phyloP scores from a whole-genome alignment of 2,797 vertebrate genomes.

The Microctenopoma steveboyesi region DNA sequence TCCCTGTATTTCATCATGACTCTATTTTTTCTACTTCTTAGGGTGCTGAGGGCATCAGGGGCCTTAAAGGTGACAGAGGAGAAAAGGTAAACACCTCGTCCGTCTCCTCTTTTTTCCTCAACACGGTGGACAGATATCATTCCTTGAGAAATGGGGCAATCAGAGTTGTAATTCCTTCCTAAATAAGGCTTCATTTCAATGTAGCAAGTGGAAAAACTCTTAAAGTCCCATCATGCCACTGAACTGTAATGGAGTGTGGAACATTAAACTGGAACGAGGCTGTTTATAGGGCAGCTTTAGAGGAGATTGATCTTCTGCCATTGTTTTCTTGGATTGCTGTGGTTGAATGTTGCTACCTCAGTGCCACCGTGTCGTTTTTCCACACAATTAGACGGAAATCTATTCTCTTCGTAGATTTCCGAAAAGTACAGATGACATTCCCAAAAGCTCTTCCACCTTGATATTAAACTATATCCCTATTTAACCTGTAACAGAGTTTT shows the following conservation, averaged over 20 bases:
- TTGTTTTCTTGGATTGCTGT: conserved; percentile 47
- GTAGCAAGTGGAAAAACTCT: conserved; percentile 47
- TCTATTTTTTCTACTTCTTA: conserved; percentile 57
- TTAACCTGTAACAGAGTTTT: not conserved
- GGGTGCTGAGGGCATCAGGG: conserved; percentile 96
- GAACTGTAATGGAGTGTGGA: conserved; percentile 67
- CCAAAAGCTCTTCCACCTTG: not conserved
- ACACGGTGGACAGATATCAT: conserved; percentile 45
- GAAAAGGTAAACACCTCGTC: conserved; percentile 89
- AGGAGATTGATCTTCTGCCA: conserved; percentile 44
- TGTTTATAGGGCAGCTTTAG: conserved; percentile 40
- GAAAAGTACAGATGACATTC: conserved; percentile 10
- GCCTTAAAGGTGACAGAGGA: conserved; percentile 95
- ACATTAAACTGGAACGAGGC: conserved; percentile 64
- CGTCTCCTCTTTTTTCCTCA: not conserved
- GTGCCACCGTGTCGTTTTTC: conserved; percentile 22
- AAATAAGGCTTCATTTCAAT: conserved; percentile 50
- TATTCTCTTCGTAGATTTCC: conserved; percentile 4
- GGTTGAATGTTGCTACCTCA: conserved; percentile 16
- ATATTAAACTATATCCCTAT: not conserved
- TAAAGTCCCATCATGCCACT: conserved; percentile 52
- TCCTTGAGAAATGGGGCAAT: conserved; percentile 28
- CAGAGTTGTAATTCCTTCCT: conserved; percentile 39
- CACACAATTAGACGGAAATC: conserved; percentile 20
- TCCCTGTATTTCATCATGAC: conserved; percentile 17